Evolutionary conservation across 2,797 vertebrate species (phyloP).

Genomic region (Peromyscus eremicus): DNA sequence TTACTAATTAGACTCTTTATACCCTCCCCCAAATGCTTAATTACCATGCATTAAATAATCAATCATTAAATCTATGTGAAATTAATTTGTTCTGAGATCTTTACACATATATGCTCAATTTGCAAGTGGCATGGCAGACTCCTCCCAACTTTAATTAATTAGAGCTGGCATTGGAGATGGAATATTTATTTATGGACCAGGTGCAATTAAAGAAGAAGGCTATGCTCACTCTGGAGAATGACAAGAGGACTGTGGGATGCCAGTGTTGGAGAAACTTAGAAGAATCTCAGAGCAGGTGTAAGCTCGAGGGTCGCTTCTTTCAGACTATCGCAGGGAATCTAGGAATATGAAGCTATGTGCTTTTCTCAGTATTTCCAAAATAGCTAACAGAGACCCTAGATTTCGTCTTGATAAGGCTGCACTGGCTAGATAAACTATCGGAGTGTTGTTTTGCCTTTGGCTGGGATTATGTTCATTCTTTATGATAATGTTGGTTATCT

Average conservation of each 20-base stretch:
- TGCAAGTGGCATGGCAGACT: conserved; percentile 67
- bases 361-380: conserved; percentile 29
- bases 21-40: conserved; percentile 71
- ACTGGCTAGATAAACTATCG: background rate
- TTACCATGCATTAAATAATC: conserved; percentile 75
- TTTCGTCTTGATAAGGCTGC: conserved; percentile 6
- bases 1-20: conserved; percentile 73
- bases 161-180: conserved; percentile 55
- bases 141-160: conserved; percentile 78
- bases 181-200: conserved; percentile 72
- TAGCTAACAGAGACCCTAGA: background rate
- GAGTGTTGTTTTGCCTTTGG: conserved; percentile 33
- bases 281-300: background rate
- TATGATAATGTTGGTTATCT: background rate
- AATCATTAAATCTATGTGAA: conserved; percentile 80
- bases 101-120: conserved; percentile 67
- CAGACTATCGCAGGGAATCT: background rate
- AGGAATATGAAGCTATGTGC: background rate
- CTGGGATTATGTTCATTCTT: conserved; percentile 49
- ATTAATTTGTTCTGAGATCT: conserved; percentile 81
- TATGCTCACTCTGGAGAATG: background rate
- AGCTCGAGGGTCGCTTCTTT: conserved; percentile 1
- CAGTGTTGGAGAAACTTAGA: background rate
- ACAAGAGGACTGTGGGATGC: background rate
- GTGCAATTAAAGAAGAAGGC: conserved; percentile 62